Evolutionary conservation across 2,888 invertebrate genomes (phyloP), one percentile per base, ranked within the genome.

Genomic region (Idaea biselata): DNA sequence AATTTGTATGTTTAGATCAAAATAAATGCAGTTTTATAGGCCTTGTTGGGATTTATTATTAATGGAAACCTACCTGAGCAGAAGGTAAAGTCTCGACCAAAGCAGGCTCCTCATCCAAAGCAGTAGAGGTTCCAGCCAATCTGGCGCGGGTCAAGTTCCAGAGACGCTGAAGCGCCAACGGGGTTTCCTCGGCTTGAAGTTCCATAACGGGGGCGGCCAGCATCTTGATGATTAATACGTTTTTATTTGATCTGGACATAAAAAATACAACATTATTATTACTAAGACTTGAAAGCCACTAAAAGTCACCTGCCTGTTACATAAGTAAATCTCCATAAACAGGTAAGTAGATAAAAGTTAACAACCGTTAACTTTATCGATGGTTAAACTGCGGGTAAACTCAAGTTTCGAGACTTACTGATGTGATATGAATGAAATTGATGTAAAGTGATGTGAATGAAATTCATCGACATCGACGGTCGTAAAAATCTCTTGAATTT

Each of bases 181-280:
- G 93, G n/a, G 91, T 84, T 75, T 91, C 91, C 69, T 96, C 88
- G 18, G 80, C 76, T 64, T 87, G 79, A 63, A 96, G 81, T 81
- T 97, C 96, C 74, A 94, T 94, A 16, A 85, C 81, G 44, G 88
- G 85, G 74, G 82, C 87, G 60, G 91, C 87, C 67, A 91, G 84
- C 93, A 93, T 93, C 76, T 86, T 88, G 63, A 55, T 63, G 60
- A 65, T 62, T 55, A 59, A 33, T 60, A 67, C 60, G 67, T 66
- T 60, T 66, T n/a, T 72, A 66, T 68, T 74, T 78, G 69, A 2
- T 44, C 44, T 44, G 44, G 44, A 44, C 11, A 44, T 44, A 44
- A 44, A 32, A 32, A 44, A 11, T 44, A 33, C 33, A 11, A 14
- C 8, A 44, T 7, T 33, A 44, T 32, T 32, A 44, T 44, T 44